phyloP scores from a whole-genome alignment of 2,113 vertebrate species.

The Danio rerio region DNA sequence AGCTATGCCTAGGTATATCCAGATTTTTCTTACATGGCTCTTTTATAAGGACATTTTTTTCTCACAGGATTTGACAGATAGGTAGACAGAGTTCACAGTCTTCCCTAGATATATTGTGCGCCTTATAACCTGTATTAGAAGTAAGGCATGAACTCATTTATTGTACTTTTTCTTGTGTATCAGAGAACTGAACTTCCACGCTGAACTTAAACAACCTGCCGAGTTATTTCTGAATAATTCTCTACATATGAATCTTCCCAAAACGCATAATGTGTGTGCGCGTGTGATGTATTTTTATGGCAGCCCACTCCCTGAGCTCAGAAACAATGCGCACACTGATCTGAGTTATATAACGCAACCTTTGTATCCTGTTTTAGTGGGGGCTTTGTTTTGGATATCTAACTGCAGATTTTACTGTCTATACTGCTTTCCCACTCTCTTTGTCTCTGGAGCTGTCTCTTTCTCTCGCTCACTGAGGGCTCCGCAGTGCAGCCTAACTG shows the following conservation, averaged over 20 bases:
- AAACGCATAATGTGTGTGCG: not conserved
- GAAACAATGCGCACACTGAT: slow-evolving; percentile 12
- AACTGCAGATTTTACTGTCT: slow-evolving; percentile 45
- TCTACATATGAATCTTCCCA: not conserved
- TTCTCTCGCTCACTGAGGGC: slow-evolving; percentile 23
- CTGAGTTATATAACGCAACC: slow-evolving; percentile 28
- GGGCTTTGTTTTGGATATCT: slow-evolving; percentile 51
- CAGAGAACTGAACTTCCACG: not conserved
- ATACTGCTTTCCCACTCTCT: slow-evolving; percentile 20
- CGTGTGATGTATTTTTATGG: slow-evolving; percentile 31
- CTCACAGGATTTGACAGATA: no score
- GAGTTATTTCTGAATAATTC: slow-evolving; percentile 14
- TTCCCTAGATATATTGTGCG: no score
- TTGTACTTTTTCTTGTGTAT: not conserved
- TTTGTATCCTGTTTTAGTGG: slow-evolving; percentile 25
- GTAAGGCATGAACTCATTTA: no score
- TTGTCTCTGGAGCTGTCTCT: slow-evolving; percentile 17
- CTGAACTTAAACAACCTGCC: not conserved
- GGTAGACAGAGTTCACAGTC: no score
- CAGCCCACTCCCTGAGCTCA: not conserved
- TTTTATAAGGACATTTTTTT: no score
- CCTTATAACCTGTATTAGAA: no score
- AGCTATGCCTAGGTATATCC: no score
- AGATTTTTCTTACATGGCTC: no score
- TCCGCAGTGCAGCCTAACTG: slow-evolving; percentile 42